A percentile compares a stretch with the other conserved stretches of the same genome.
Evolutionary conservation across 2,888 invertebrate genomes (phyloP).

Genomic region (Pristionchus mayeri): DNA sequence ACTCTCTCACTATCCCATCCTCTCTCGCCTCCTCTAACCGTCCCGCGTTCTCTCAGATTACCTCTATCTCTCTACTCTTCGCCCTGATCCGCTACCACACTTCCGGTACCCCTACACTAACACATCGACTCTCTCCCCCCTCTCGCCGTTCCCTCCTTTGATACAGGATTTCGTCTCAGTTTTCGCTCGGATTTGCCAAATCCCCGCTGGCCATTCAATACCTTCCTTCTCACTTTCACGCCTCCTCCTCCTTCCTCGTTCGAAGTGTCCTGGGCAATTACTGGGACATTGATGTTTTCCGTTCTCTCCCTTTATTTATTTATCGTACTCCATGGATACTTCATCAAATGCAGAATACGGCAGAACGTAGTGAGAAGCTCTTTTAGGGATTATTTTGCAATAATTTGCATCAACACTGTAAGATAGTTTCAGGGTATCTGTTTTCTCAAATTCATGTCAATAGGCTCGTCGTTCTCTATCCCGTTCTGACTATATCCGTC

Average conservation of each 20-base stretch:
- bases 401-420: too few species aligned
- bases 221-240: not conserved
- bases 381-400: too few species aligned
- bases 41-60: not conserved
- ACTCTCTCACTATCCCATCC: not conserved
- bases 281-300: too few species aligned
- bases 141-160: not conserved
- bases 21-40: not conserved
- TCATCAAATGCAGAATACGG: too few species aligned
- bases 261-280: too few species aligned
- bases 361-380: too few species aligned
- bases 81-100: not conserved
- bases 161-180: not conserved
- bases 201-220: not conserved
- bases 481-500: too few species aligned
- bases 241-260: not conserved
- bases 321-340: too few species aligned
- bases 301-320: too few species aligned
- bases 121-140: not conserved
- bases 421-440: too few species aligned
- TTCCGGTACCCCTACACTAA: slow-evolving; percentile 21
- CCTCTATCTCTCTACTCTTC: not conserved
- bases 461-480: too few species aligned
- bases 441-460: too few species aligned
- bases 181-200: slow-evolving; percentile 16